Percentiles rank a stretch among this genome's conserved stretches.
phyloP scores from a whole-genome alignment of 1,140 invertebrate genomes.

The Artemia franciscana region DNA sequence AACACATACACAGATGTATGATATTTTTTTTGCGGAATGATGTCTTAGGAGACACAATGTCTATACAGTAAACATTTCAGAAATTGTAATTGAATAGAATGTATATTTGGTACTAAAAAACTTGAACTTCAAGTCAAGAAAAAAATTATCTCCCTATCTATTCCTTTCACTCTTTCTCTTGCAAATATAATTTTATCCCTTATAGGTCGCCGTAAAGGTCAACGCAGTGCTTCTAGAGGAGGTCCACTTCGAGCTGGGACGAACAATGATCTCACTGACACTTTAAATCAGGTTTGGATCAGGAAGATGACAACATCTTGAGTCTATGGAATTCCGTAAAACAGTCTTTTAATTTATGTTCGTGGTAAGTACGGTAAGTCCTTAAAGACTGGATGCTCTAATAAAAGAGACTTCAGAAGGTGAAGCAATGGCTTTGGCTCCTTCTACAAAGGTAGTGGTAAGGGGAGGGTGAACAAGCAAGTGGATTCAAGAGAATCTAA shows the following conservation, averaged over 20 bases:
- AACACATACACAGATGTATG: too few species aligned
- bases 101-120: too few species aligned
- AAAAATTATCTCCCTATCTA: too few species aligned
- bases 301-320: slow-evolving; percentile 83
- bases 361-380: slow-evolving; percentile 75
- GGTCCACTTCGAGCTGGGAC: slow-evolving; percentile 71
- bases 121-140: too few species aligned
- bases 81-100: too few species aligned
- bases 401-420: slow-evolving; percentile 49
- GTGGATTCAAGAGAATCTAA: slow-evolving; percentile 16
- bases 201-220: slow-evolving; percentile 25
- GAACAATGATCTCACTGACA: slow-evolving; percentile 64
- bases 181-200: slow-evolving; percentile 8
- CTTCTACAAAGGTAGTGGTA: slow-evolving; percentile 1
- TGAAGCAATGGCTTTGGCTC: slow-evolving; percentile 24
- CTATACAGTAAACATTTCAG: too few species aligned
- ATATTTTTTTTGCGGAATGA: too few species aligned
- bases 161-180: neutral
- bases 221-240: slow-evolving; percentile 62
- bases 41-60: too few species aligned
- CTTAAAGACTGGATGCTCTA: slow-evolving; percentile 54
- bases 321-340: slow-evolving; percentile 73
- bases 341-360: slow-evolving; percentile 71
- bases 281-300: slow-evolving; percentile 70
- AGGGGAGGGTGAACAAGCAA: slow-evolving; percentile 28